phyloP scores from a whole-genome alignment of 2,113 vertebrate species.

The Proteles cristata region DNA sequence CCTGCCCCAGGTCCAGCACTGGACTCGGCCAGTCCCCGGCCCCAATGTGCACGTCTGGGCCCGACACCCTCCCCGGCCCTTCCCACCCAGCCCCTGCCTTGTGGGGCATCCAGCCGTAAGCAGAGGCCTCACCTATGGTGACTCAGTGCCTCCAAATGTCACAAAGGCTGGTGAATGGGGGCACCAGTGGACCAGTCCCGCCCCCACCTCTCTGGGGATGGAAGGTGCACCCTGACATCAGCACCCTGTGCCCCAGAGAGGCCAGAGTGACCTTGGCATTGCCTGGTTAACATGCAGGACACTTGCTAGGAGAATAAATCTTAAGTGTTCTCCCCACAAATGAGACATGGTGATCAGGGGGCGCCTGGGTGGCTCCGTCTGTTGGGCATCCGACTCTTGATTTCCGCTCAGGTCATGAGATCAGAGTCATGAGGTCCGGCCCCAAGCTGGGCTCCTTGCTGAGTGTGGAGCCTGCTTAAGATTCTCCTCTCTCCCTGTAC shows the following conservation, averaged over 20 bases:
- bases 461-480: no score
- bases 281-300: neutral
- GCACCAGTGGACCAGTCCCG: neutral
- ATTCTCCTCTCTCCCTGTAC: no score
- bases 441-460: no score
- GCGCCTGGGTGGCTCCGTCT: no score
- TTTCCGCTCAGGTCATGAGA: no score
- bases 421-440: no score
- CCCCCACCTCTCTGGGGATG: neutral
- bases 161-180: neutral
- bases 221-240: neutral
- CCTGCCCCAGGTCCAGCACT: neutral
- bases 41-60: neutral
- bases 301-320: neutral
- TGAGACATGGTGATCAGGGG: neutral
- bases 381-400: no score
- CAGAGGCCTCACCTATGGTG: neutral
- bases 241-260: neutral
- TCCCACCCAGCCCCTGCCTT: neutral
- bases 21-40: neutral
- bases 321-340: neutral
- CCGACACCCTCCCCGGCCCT: neutral
- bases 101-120: neutral
- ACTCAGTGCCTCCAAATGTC: neutral
- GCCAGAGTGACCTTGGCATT: neutral